Percentiles rank a stretch among this genome's conserved stretches.
Conservation (phyloP, 1,140 invertebrate genomes). For the Platyura marginata region DNA sequence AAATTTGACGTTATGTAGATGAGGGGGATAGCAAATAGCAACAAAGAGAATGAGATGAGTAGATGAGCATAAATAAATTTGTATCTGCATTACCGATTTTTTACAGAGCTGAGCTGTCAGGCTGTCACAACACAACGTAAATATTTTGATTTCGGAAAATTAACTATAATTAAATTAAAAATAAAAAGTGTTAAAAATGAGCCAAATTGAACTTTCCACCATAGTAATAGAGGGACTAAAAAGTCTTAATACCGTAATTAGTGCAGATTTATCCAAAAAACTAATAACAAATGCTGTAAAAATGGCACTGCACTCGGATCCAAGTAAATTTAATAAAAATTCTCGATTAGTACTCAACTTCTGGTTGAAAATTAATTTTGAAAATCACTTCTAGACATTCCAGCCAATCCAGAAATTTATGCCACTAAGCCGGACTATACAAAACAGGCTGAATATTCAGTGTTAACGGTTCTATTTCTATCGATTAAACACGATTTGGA, state of each 20-base stretch:
- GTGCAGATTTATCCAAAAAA: constrained; percentile 11
- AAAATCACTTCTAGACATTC: constrained; percentile 15
- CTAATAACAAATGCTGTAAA: constrained; percentile 18
- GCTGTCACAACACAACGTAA: no score
- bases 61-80: no score
- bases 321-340: constrained; percentile 11
- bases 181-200: no score
- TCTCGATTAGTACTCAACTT: no score
- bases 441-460: constrained; percentile 21
- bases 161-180: no score
- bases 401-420: constrained; percentile 20
- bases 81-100: no score
- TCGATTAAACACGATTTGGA: constrained; percentile 18
- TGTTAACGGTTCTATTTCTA: constrained; percentile 15
- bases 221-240: constrained; percentile 16
- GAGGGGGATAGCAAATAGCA: no score
- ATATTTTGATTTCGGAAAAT: no score
- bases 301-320: constrained; percentile 16
- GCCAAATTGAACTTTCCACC: constrained; percentile 8
- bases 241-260: constrained; percentile 12
- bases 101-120: no score
- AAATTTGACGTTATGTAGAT: no score
- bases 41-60: no score
- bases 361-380: no score
- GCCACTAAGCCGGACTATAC: constrained; percentile 15